These are phyloP conservation scores for Pogonophryne albipinna DNA, from an alignment of 2,797 vertebrate genomes.

Conservation along the genomic window DNA sequence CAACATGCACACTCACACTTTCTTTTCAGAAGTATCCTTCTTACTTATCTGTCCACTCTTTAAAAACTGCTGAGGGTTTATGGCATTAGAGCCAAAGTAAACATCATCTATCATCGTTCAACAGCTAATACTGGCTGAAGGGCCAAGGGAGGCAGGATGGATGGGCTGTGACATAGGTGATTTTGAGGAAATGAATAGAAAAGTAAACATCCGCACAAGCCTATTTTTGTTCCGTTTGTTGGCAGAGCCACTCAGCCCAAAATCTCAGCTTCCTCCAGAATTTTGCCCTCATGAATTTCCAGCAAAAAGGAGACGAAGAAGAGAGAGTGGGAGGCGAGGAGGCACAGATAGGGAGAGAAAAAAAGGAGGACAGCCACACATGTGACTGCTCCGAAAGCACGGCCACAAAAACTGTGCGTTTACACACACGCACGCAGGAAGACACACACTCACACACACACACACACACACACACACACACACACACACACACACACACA, in stretches of 20 bases:
- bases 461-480: slow-evolving; percentile 18
- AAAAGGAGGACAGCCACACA: slow-evolving; percentile 62
- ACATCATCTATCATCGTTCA: slow-evolving; percentile 69
- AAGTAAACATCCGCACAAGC: slow-evolving; percentile 59
- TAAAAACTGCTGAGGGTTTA: slow-evolving; percentile 40
- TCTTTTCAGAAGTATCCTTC: slow-evolving; percentile 40
- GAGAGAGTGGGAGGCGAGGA: slow-evolving; percentile 40
- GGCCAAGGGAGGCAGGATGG: slow-evolving; percentile 51
- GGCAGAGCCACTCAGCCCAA: slow-evolving; percentile 45
- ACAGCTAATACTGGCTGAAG: slow-evolving; percentile 59
- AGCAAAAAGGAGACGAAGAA: slow-evolving; percentile 20
- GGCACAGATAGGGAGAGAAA: slow-evolving; percentile 41
- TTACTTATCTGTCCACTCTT: slow-evolving; percentile 48
- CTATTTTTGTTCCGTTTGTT: slow-evolving; percentile 50
- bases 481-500: not conserved
- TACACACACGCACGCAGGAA: slow-evolving; percentile 12
- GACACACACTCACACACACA: not conserved
- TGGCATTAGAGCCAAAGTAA: slow-evolving; percentile 55
- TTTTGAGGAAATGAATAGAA: slow-evolving; percentile 56
- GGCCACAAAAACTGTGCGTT: slow-evolving; percentile 10
- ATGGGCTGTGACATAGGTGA: slow-evolving; percentile 67
- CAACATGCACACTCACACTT: slow-evolving; percentile 33
- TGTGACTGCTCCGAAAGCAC: slow-evolving; percentile 23
- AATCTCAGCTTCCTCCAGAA: slow-evolving; percentile 50
- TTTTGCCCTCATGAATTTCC: slow-evolving; percentile 51